Percentiles rank a stretch among this genome's conserved stretches.
Conservation (phyloP, 2,113 vertebrate species). For the Aegotheles bennettii region DNA sequence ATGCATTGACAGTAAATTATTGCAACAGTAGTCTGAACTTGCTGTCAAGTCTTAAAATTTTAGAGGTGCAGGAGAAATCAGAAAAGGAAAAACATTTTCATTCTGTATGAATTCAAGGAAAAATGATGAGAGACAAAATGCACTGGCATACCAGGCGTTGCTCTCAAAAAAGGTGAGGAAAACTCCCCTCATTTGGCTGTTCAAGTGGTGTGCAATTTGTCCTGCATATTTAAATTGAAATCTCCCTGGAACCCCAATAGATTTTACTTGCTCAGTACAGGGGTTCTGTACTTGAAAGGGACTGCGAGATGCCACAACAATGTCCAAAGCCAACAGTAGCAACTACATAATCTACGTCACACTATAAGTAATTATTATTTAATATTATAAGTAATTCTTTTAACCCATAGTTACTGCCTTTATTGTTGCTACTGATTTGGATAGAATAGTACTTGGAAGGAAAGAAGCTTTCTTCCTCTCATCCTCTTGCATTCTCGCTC, state of each 20-base stretch:
- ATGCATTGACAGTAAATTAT: background rate
- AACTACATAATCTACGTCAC: background rate
- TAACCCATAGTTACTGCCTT: background rate
- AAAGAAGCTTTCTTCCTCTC: background rate
- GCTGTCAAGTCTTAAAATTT: background rate
- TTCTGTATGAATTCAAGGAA: background rate
- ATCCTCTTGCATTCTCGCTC: background rate
- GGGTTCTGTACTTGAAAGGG: background rate
- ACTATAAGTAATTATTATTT: background rate
- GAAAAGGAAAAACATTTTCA: background rate
- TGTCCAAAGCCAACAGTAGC: background rate
- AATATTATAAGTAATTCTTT: background rate
- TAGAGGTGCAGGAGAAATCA: background rate
- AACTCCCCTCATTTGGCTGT: background rate
- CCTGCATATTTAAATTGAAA: background rate
- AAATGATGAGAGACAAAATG: background rate
- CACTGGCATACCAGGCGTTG: background rate
- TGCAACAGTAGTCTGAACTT: background rate
- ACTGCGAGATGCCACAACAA: background rate
- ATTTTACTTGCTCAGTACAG: background rate
- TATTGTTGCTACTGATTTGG: background rate
- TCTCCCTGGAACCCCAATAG: background rate
- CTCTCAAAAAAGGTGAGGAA: background rate
- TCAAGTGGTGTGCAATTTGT: background rate
- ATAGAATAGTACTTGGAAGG: background rate